Conservation (phyloP, 2,888 invertebrate species). For the Hypselothyrea guttata region DNA sequence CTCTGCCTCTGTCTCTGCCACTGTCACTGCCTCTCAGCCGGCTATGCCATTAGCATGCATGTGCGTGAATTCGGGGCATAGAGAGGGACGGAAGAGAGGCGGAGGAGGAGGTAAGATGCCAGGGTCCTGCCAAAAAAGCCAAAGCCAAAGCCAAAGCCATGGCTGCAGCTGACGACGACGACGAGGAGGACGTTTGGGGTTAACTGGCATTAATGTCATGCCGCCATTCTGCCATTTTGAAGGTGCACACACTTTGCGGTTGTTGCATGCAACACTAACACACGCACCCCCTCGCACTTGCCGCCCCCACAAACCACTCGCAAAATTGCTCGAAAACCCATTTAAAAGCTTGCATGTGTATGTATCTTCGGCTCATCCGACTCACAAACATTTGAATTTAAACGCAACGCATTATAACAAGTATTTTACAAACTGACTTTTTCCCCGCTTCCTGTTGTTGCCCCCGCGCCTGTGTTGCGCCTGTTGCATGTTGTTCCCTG, state of each 20-base stretch:
- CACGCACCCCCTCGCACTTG: not conserved
- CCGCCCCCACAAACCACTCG: constrained; percentile 38
- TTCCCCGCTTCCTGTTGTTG: too few relatives aligned
- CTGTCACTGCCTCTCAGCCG: not conserved
- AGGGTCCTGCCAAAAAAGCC: constrained; percentile 49
- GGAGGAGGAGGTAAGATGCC: constrained; percentile 4
- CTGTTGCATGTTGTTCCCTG: constrained; percentile 37
- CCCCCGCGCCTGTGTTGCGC: constrained; percentile 5
- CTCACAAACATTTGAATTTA: constrained; percentile 28
- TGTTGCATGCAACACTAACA: constrained; percentile 31
- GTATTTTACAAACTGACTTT: not conserved
- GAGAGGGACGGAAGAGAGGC: not conserved
- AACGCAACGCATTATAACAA: constrained; percentile 28
- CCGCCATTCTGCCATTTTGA: constrained; percentile 58
- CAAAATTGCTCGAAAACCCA: constrained; percentile 64
- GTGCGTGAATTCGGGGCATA: constrained; percentile 49
- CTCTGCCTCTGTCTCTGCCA: constrained; percentile 11
- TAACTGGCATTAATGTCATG: constrained; percentile 77
- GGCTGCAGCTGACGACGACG: constrained; percentile 62
- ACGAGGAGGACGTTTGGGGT: constrained; percentile 69
- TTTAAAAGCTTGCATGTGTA: constrained; percentile 54
- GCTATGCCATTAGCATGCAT: constrained; percentile 69
- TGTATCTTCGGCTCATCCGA: constrained; percentile 42
- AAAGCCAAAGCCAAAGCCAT: constrained; percentile 48
- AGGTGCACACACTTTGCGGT: constrained; percentile 63